Evolutionary conservation across 2,113 vertebrate species (phyloP).

Genomic region (Puntigrus tetrazona): DNA sequence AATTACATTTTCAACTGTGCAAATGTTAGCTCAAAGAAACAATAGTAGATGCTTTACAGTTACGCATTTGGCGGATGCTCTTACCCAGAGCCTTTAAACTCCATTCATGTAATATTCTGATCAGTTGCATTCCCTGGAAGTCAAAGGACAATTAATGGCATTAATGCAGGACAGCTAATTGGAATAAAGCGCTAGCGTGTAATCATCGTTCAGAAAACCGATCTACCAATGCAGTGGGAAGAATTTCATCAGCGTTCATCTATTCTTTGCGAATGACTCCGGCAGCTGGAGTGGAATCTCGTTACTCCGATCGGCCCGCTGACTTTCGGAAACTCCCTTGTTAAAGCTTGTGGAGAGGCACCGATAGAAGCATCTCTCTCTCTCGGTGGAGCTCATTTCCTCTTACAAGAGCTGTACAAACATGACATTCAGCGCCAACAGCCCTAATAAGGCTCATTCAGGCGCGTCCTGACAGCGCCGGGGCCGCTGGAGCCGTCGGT

Average conservation of each 20-base stretch:
- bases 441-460: constrained; percentile 63
- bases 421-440: constrained; percentile 63
- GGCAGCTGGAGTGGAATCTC: neutral
- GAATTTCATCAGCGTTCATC: neutral
- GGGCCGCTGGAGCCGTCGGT: constrained; percentile 8
- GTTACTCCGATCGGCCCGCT: neutral
- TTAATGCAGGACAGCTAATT: neutral
- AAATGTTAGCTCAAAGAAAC: neutral
- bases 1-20: neutral
- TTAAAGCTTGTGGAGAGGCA: neutral
- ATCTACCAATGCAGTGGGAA: neutral
- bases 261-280: neutral
- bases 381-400: constrained; percentile 18
- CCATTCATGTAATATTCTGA: neutral
- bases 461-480: constrained; percentile 60
- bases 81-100: neutral
- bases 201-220: neutral
- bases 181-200: neutral
- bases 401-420: constrained; percentile 17
- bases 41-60: neutral
- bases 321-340: constrained; percentile 8
- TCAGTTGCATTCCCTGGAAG: neutral
- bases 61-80: neutral
- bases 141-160: neutral
- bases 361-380: neutral